A percentile compares a stretch with the other conserved stretches of the same genome.
Evolutionary conservation across 2,888 invertebrate genomes (phyloP).

Genomic region (Zelleria hepariella): DNA sequence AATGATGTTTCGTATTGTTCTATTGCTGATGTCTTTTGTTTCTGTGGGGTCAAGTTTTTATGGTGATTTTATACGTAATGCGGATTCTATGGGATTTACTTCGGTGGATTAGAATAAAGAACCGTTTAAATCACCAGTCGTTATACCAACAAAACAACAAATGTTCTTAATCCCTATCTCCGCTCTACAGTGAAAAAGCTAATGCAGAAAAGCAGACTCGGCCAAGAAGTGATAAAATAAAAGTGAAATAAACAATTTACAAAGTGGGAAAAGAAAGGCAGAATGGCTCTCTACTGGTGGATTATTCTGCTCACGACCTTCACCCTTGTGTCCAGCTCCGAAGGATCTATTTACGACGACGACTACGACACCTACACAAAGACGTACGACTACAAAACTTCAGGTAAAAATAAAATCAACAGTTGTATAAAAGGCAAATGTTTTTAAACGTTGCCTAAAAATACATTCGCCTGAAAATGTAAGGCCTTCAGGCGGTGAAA

Average conservation of each 20-base stretch:
- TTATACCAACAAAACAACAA: not conserved
- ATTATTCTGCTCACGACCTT: conserved; percentile 36
- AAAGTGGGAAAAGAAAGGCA: conserved; percentile 6
- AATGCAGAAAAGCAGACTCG: not conserved
- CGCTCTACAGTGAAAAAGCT: not conserved
- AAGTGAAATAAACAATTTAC: not conserved
- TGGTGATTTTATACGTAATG: too few relatives aligned
- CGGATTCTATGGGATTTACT: too few relatives aligned
- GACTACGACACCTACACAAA: conserved; percentile 62
- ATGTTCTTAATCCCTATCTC: not conserved
- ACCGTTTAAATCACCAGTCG: conserved; percentile 25
- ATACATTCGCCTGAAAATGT: not conserved
- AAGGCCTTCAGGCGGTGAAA: not conserved
- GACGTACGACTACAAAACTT: conserved; percentile 47
- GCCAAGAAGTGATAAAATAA: not conserved
- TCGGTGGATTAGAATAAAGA: conserved; percentile 17
- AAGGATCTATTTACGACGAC: conserved; percentile 55
- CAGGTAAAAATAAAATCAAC: conserved; percentile 36
- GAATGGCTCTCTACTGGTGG: conserved; percentile 18
- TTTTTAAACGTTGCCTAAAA: not conserved
- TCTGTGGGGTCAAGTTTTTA: too few relatives aligned
- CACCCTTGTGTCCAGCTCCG: conserved; percentile 30
- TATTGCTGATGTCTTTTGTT: too few relatives aligned
- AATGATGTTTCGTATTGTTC: too few relatives aligned
- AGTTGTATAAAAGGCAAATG: not conserved